These are phyloP conservation scores for Drosophila tristis DNA, from an alignment of 1,140 invertebrate genomes.

Conservation along the genomic window DNA sequence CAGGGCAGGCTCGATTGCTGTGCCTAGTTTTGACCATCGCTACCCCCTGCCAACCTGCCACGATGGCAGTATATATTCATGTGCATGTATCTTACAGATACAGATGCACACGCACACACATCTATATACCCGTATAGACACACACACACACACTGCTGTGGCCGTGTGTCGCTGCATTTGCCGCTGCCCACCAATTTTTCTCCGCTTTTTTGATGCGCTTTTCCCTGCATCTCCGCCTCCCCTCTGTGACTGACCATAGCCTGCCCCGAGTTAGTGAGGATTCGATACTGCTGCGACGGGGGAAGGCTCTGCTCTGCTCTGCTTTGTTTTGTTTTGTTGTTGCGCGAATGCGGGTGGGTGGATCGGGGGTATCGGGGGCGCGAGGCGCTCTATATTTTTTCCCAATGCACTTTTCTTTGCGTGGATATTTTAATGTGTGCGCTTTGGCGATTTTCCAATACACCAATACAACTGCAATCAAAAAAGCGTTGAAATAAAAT, in stretches of 20 bases:
- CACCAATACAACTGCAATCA: constrained; percentile 14
- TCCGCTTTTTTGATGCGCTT: constrained; percentile 67
- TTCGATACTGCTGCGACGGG: constrained; percentile 38
- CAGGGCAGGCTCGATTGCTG: neutral
- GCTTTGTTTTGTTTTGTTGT: constrained; percentile 15
- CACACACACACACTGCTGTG: constrained; percentile 7
- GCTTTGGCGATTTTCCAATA: constrained; percentile 33
- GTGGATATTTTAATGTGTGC: constrained; percentile 30
- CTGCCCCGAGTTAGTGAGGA: constrained; percentile 40
- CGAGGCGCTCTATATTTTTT: constrained; percentile 46
- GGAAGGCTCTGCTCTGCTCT: too few species aligned
- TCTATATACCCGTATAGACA: neutral
- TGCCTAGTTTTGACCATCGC: constrained; percentile 53
- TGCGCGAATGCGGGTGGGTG: constrained; percentile 8
- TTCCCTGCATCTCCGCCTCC: neutral
- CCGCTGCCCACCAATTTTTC: constrained; percentile 56
- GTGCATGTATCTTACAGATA: constrained; percentile 3
- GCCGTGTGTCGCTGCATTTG: constrained; percentile 34
- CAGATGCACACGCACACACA: too few species aligned
- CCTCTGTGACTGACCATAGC: neutral
- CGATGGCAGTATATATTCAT: constrained; percentile 17
- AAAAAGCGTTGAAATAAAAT: constrained; percentile 41
- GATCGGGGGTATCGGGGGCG: constrained; percentile 11
- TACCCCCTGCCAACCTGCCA: constrained; percentile 8
- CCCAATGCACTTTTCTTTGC: constrained; percentile 41